Base-by-base conservation (phyloP, 1,140 invertebrate species). In the Drosophila cardini region DNA sequence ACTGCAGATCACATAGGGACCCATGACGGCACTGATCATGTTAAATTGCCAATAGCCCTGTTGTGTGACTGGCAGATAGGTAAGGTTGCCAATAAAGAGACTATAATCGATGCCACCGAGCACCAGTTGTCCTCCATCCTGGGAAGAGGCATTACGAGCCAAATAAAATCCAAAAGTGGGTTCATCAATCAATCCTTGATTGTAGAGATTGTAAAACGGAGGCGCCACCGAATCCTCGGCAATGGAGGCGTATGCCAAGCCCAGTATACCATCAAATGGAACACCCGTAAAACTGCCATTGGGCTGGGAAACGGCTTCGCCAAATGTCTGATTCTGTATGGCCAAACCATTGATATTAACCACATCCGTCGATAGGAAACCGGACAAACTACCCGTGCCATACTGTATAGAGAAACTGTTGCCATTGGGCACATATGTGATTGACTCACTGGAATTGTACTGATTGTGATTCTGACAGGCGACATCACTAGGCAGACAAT, bases 91-190 rank as follows among this genome's bases (percentile, higher is more conserved):
- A 0, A 18, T 53, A 34, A 89, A 90, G 8, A 90, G 75, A 13
- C 15, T 61, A 1, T 57, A 7, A 61, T 92, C 91, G 13, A 80
- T 48, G 15, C 91, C 91, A 11, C 91, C 91, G 10, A 92, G 68
- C 5, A 90, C 72, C 26, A 92, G 32, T 48, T 91, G 60, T 4
- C 83, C 85, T 3, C 85, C 85, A 3, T 79, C 43, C 15, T 18
- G 42, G 7, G 85, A 32, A 0, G 65, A 13, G 13, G 78, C 85
- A 18, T 67, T 62, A 2, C 93, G 91, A 91, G 95, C 96, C 7
- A 99, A 94, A 91, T 98, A 99, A 93, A 99, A 99, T 42, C 98
- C 98, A 92, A 99, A 99, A 26, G 98, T 93, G 0, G 97, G 94
- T 64, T 95, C 86, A 4, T 94, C 90, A 11, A 99, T 94, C 1